Base-by-base conservation (phyloP, 2,113 vertebrate species). In the Cardinalis cardinalis region DNA sequence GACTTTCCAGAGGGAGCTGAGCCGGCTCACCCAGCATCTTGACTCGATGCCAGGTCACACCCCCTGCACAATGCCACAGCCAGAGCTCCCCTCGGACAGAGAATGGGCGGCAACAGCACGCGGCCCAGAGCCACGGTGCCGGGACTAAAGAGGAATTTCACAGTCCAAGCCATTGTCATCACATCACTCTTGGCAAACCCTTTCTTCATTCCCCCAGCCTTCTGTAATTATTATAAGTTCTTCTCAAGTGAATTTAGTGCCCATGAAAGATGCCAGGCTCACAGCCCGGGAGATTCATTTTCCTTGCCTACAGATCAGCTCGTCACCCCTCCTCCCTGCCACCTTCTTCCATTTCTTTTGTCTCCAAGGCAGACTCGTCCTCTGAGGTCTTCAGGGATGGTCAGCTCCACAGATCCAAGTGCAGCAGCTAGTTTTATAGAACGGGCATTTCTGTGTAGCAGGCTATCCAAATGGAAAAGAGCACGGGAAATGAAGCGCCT, bases 151-250 rank as follows among this genome's bases (percentile, higher is more conserved):
- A 74, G 80, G 76, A 90, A 91, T 95, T 56, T 91, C 36, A 91
- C 0, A 3, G 48, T 44, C 72, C 69, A 56, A 90, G 92, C 79
- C 76, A 60, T 53, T 90, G 86, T 84, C 76, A 71, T 81, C 93
- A 87, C 90, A 93, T 90, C 90, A 84, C 69, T 78, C 90, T 80
- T 71, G 80, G 93, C 88, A 95, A 94, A 84, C 12, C 13, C 61
- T 20, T 92, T 38, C 79, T 89, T 84, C 88, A 74, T 56, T 41
- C 12, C 48, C 26, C 51, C 14, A 25, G 73, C 41, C 80, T 72
- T 68, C 70, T n/a, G 16, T 18, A 93, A 90, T 87, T 90, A 91
- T 78, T 93, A 65, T 58, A 95, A 82, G 44, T 78, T 26, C 83
- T 87, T 87, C 73, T 65, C 49, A 65, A 88, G 77, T 79, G 73